Base-by-base conservation (phyloP, 2,113 vertebrate genomes). In the Hoplias malabaricus region DNA sequence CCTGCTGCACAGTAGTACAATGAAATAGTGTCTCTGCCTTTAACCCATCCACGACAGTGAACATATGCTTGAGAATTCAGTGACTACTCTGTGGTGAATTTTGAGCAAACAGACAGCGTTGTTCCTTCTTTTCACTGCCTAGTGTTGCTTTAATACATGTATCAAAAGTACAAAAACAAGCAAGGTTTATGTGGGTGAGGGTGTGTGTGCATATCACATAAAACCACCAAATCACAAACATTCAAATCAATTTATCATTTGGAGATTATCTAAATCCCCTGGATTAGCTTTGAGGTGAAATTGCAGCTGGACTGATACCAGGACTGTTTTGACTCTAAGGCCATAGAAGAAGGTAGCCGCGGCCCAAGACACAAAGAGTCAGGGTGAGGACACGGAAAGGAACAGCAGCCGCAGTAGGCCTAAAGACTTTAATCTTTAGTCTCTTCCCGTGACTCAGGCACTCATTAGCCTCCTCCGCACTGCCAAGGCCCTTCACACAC, bases 391-490 rank as follows among this genome's bases (percentile, higher is more conserved):
- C 31, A 62, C 19, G 1, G 14, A 13, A 16, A 62, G 19, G 31
- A 61, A 23, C 13, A 50, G 43, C 57, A 53, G 43, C 33, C 36
- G 33, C 56, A 42, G 34, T 25, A 66, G 43, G 36, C 27, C 56
- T 29, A 40, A 40, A 29, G 29, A n/a, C 33, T 70, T 63, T 66
- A 71, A 66, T 81, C 79, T 71, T 16, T 11, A 42, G 50, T 56
- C 57, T 56, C 42, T 81, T 76, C 38, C n/a, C 67, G 38, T 76
- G 67, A 75, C 79, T 75, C 16, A 42, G 71, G 31, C 16, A 10
- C 53, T 29, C 68, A 65, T 65, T 36, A 54, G 46, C 33, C 34
- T 50, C 21, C 8, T 27, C 54, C 34, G 21, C 53, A 57, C 69
- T 40, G 69, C 50, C 53, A 48, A 31, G 31, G 36, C 48, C 29